These are phyloP conservation scores for Antrozous pallidus DNA, from an alignment of 2,797 vertebrate genomes.

Conservation along the genomic window DNA sequence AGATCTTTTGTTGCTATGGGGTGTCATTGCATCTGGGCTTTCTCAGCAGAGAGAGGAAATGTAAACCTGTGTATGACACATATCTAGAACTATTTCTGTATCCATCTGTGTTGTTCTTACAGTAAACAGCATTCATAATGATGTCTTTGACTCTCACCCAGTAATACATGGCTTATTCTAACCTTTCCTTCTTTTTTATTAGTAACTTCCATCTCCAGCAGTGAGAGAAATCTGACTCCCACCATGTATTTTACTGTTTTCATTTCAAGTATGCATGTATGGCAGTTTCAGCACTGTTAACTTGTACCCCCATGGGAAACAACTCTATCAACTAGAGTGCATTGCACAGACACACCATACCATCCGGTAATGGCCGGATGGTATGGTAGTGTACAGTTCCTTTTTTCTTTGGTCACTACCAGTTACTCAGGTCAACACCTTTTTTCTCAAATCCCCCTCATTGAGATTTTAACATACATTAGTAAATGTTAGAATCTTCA, in stretches of 20 bases:
- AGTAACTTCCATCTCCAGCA: neutral
- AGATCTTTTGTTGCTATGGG: neutral
- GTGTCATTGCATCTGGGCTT: neutral
- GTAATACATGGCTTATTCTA: neutral
- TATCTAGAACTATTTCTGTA: neutral
- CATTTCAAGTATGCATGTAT: neutral
- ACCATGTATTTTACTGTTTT: neutral
- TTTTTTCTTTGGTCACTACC: constrained; percentile 1
- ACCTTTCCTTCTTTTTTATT: neutral
- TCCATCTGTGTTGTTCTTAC: neutral
- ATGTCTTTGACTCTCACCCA: neutral
- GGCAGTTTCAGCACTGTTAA: neutral
- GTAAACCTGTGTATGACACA: neutral
- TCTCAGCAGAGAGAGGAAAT: neutral
- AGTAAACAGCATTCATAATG: neutral
- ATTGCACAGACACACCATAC: no score
- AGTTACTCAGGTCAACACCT: neutral
- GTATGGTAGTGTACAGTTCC: no score
- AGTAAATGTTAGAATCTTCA: neutral
- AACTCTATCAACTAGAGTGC: neutral
- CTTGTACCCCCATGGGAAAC: neutral
- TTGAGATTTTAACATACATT: neutral
- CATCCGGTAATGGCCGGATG: no score
- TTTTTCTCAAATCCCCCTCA: neutral
- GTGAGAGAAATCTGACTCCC: neutral